Percentiles rank a stretch among this genome's conserved stretches.
Conservation (phyloP, 2,888 invertebrate species). For the Drosophila dives region DNA sequence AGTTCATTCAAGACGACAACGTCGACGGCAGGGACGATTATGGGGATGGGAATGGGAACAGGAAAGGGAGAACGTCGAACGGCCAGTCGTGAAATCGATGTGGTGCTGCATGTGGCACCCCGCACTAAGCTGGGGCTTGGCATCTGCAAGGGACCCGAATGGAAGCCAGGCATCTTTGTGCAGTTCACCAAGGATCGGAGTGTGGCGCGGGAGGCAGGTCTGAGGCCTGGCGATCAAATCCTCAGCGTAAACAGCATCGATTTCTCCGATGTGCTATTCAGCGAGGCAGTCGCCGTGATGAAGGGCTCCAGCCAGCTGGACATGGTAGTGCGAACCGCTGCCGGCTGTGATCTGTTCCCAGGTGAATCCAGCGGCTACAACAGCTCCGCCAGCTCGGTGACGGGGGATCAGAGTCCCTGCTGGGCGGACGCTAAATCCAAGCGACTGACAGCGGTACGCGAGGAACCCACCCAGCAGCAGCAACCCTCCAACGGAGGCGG, state of each 20-base stretch:
- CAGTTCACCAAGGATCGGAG: conserved; percentile 96
- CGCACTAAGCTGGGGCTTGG: conserved; percentile 94
- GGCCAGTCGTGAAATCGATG: conserved; percentile 88
- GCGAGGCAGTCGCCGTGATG: conserved; percentile 93
- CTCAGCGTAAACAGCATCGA: conserved; percentile 94
- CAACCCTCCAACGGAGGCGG: neutral
- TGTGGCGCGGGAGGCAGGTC: conserved; percentile 93
- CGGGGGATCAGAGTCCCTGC: conserved; percentile 90
- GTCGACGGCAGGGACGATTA: neutral
- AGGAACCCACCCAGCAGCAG: conserved; percentile 85
- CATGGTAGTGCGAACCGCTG: conserved; percentile 91
- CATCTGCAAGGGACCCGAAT: conserved; percentile 93
- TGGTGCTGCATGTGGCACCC: conserved; percentile 92
- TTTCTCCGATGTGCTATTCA: conserved; percentile 91
- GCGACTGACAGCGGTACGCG: conserved; percentile 90
- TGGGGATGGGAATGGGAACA: neutral
- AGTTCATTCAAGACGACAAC: conserved; percentile 67
- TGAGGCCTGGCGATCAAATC: conserved; percentile 96
- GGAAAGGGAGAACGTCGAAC: conserved; percentile 22
- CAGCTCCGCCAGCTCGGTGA: conserved; percentile 93
- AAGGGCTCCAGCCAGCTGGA: conserved; percentile 91
- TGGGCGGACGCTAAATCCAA: conserved; percentile 88
- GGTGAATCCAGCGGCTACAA: conserved; percentile 94
- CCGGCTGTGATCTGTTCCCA: conserved; percentile 91
- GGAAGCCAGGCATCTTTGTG: conserved; percentile 94